These are phyloP conservation scores for Pseudorhombus dupliciocellatus DNA, from an alignment of 2,113 vertebrate species.

Conservation along the genomic window DNA sequence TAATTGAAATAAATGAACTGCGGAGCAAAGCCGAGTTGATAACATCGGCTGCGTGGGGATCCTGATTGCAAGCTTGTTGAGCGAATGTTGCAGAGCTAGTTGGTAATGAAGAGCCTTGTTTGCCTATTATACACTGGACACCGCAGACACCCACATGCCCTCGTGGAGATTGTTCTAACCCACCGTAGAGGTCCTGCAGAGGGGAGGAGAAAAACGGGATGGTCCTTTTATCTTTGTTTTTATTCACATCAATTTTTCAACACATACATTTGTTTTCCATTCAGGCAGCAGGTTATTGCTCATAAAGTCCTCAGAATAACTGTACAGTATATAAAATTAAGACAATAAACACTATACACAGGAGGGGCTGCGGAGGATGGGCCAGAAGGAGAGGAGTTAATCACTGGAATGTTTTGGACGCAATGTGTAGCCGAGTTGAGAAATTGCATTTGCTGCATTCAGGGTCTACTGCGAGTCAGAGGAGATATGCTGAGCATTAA, in stretches of 20 bases:
- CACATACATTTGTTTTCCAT: slow-evolving; percentile 65
- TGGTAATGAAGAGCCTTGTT: slow-evolving; percentile 60
- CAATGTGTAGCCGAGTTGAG: slow-evolving; percentile 1
- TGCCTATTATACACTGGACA: slow-evolving; percentile 51
- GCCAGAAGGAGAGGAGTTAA: slow-evolving; percentile 28
- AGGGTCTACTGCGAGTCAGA: slow-evolving; percentile 33
- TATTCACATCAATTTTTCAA: slow-evolving; percentile 68
- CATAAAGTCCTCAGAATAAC: slow-evolving; percentile 71
- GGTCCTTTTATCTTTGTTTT: slow-evolving; percentile 46
- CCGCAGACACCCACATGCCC: slow-evolving; percentile 1
- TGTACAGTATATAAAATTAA: slow-evolving; percentile 81
- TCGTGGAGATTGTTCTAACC: not conserved
- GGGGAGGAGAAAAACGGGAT: not conserved
- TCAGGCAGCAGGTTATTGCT: slow-evolving; percentile 63
- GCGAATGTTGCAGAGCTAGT: slow-evolving; percentile 47
- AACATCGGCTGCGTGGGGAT: slow-evolving; percentile 60
- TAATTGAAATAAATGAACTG: slow-evolving; percentile 82
- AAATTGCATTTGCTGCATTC: slow-evolving; percentile 5
- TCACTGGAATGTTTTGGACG: slow-evolving; percentile 49
- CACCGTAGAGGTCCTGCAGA: not conserved
- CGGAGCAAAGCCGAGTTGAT: slow-evolving; percentile 72
- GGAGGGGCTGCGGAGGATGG: slow-evolving; percentile 40
- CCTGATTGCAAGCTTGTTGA: slow-evolving; percentile 67
- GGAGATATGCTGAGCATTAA: slow-evolving; percentile 36
- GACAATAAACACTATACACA: slow-evolving; percentile 75